Base-by-base conservation (phyloP, 2,113 vertebrate species). In the Thymallus thymallus region DNA sequence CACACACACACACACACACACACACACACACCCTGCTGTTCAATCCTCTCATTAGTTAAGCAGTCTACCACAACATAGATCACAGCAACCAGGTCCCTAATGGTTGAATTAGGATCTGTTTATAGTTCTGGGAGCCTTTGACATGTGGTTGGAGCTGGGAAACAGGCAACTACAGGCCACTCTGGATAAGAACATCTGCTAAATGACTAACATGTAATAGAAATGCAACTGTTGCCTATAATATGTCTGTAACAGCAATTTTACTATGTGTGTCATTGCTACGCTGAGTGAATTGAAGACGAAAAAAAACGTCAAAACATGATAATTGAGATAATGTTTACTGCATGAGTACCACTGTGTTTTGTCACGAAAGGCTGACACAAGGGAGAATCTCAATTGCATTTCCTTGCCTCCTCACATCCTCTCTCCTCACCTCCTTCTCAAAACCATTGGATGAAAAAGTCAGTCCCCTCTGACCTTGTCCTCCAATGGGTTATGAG, bases 11-110 rank as follows among this genome's bases (percentile, higher is more conserved):
- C 35, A 0, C 7, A 10, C 35, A 2, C 35, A 0, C 35, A 9
- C 35, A 3, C 9, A 3, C 35, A 41, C 9, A 41, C 35, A 30
- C 60, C 71, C 77, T 79, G 62, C 79, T 82, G 55, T 72, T 72
- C 63, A 84, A 58, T 74, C 60, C 64, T 71, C 71, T 84, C 48
- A 76, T 81, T 85, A 35, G 64, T 72, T 89, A 75, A 79, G 61
- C 73, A 29, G 46, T 64, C 70, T 69, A 41, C 62, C 63, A 81
- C 80, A 80, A 85, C 68, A 86, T 86, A 89, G 74, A 23, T n/a
- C 29, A 10, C 35, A 41, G 35, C 26, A 72, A 18, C 67, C 51
- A 26, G 35, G 62, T 61, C 56, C 55, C 46, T 76, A 56, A 72
- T 69, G 64, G 32, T 71, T 76, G 20, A 24, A 46, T 35, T 56